Percentiles rank a stretch among this genome's conserved stretches.
Conservation (phyloP, 92 coral and sea anemone genomes). For the Isaurus tuberculatus region DNA sequence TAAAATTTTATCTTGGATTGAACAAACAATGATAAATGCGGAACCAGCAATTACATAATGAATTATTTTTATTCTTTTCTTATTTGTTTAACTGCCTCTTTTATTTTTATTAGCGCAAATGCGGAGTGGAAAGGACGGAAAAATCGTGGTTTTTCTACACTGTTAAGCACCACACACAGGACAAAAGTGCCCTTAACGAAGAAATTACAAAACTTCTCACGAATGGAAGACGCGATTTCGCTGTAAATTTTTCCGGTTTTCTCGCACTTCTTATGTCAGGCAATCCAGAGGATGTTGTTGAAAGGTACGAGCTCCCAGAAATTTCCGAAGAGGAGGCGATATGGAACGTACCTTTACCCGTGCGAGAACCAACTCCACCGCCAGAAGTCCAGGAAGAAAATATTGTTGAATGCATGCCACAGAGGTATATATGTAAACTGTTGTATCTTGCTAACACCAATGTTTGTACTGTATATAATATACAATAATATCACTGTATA, state of each 20-base stretch:
- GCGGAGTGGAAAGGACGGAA: slow-evolving; percentile 54
- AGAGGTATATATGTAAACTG: slow-evolving; percentile 10
- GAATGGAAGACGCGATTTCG: slow-evolving; percentile 55
- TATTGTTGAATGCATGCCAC: not conserved
- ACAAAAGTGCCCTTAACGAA: slow-evolving; percentile 61
- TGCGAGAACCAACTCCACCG: slow-evolving; percentile 50
- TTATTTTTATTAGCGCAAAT: slow-evolving; percentile 42
- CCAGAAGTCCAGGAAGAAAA: slow-evolving; percentile 6
- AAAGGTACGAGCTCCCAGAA: slow-evolving; percentile 51
- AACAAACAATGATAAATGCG: too few species aligned
- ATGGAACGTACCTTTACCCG: slow-evolving; percentile 68
- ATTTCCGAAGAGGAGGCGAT: slow-evolving; percentile 68
- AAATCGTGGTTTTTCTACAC: slow-evolving; percentile 63
- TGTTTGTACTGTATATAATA: not conserved
- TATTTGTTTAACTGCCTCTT: too few species aligned
- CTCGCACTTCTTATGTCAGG: slow-evolving; percentile 51
- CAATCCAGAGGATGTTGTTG: slow-evolving; percentile 66
- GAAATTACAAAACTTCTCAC: slow-evolving; percentile 76
- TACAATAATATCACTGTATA: too few species aligned
- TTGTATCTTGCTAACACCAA: not conserved
- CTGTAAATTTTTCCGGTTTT: slow-evolving; percentile 64
- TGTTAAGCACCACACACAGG: slow-evolving; percentile 59
- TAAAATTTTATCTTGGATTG: too few species aligned
- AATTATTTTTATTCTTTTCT: too few species aligned
- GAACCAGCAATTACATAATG: too few species aligned